phyloP scores from a whole-genome alignment of 2,888 invertebrate genomes.

The Drosophila prostipennis region DNA sequence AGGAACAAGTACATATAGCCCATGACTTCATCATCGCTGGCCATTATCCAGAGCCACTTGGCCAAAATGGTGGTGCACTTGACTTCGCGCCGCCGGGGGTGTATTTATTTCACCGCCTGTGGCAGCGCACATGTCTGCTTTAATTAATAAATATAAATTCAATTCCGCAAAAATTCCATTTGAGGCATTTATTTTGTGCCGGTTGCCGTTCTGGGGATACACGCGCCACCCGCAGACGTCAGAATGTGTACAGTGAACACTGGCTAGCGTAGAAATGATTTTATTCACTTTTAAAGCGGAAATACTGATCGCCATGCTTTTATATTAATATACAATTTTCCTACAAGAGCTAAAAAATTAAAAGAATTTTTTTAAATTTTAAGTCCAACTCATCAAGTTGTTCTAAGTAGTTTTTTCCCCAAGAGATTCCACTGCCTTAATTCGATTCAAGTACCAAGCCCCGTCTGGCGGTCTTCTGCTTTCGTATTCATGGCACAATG shows the following conservation, averaged over 20 bases:
- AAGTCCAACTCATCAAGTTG: no score
- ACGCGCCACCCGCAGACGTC: conserved; percentile 44
- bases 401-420: neutral
- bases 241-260: conserved; percentile 45
- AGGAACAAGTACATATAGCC: conserved; percentile 16
- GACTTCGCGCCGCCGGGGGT: conserved; percentile 13
- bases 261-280: neutral
- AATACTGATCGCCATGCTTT: no score
- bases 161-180: conserved; percentile 48
- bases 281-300: no score
- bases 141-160: conserved; percentile 57
- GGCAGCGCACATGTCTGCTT: conserved; percentile 37
- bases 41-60: conserved; percentile 10
- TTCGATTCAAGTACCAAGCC: conserved; percentile 23
- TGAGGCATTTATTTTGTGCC: conserved; percentile 26
- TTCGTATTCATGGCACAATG: conserved; percentile 65
- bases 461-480: conserved; percentile 31
- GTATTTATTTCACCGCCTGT: conserved; percentile 14
- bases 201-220: conserved; percentile 35
- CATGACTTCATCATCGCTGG: conserved; percentile 67
- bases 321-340: no score
- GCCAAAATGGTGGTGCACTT: conserved; percentile 30
- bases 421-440: conserved; percentile 26
- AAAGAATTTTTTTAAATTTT: no score
- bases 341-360: no score